Conservation (phyloP, 1,140 invertebrate species). For the Euwallacea fornicatus region DNA sequence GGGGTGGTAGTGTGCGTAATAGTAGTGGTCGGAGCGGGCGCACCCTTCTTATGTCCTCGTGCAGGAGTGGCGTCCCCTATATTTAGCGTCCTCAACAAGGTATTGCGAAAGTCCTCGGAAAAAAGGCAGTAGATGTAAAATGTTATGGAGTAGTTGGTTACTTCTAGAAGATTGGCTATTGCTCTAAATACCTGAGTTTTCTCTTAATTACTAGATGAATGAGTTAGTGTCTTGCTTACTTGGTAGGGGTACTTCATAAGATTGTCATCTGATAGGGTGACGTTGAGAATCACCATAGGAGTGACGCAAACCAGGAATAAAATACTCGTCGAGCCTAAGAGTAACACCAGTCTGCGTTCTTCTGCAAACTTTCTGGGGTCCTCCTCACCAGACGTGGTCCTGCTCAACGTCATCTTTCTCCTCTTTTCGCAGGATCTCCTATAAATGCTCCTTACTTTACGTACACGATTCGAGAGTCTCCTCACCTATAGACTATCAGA, state of each 20-base stretch:
- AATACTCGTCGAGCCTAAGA: slow-evolving; percentile 72
- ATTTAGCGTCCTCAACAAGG: slow-evolving; percentile 66
- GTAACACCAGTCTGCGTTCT: slow-evolving; percentile 68
- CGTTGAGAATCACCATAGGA: slow-evolving; percentile 73
- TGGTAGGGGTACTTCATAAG: slow-evolving; percentile 66
- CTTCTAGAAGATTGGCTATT: slow-evolving; percentile 71
- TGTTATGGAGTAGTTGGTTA: slow-evolving; percentile 75
- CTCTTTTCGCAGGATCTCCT: slow-evolving; percentile 66
- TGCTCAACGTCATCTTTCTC: slow-evolving; percentile 63
- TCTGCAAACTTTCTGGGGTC: slow-evolving; percentile 70
- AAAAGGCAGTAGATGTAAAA: slow-evolving; percentile 81
- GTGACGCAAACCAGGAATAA: slow-evolving; percentile 75
- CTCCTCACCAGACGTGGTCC: slow-evolving; percentile 60
- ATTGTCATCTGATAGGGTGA: slow-evolving; percentile 66
- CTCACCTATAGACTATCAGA: slow-evolving; percentile 58
- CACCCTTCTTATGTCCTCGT: slow-evolving; percentile 43
- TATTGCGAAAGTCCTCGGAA: slow-evolving; percentile 73
- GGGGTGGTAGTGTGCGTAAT: slow-evolving; percentile 51
- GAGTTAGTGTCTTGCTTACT: slow-evolving; percentile 47
- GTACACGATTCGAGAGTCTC: background rate
- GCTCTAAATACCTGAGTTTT: slow-evolving; percentile 67
- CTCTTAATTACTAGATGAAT: background rate
- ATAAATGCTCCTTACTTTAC: slow-evolving; percentile 50
- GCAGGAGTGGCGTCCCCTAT: slow-evolving; percentile 57
- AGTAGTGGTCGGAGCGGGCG: slow-evolving; percentile 50